Evolutionary conservation across 2,797 vertebrate genomes (phyloP), one percentile per base, ranked within the genome.

Genomic region (Smutsia temminckii): DNA sequence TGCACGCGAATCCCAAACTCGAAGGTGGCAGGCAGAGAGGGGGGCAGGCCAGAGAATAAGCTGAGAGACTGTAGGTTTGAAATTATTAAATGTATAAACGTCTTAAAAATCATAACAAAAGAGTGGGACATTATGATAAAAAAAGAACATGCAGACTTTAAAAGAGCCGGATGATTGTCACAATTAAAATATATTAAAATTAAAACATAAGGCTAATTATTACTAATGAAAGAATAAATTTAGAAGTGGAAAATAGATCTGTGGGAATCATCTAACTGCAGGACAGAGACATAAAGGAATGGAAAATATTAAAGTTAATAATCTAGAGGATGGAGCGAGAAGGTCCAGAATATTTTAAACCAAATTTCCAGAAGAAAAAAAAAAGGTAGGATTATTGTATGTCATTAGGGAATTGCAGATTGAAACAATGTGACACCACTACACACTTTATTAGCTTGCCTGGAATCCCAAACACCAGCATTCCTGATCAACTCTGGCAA

Each of bases 151-250:
- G 16, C 21, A 85, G 59, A 64, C 63, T 91, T 42, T 55, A 10
- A 59, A 75, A 84, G 40, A 93, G 32, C 40, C 37, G 49, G 57
- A 79, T 66, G 81, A 91, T 80, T 59, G 49, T 53, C n/a, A 61
- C 49, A 69, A 34, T 61, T 68, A 59, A 80, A 84, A 88, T 17
- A 93, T 46, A 84, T 86, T 84, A 80, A 86, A 83, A 71, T 77
- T 53, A 51, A 84, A 72, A 75, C n/a, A 72, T 57, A 59, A 72
- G 42, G n/a, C 85, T 57, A 63, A 90, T 61, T 80, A 59, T 87
- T 89, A 69, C 51, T 71, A 94, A 69, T 46, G 69, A 92, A 94
- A 57, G 51, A 96, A 69, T 57, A 87, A 94, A 68, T 93, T 46
- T 46, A 46, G n/a, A 85, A 81, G 59, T 89, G 27, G 63, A 92